Evolutionary conservation across 2,888 invertebrate species (phyloP), one percentile per base, ranked within the genome.

Genomic region (Fabriciana adippe): DNA sequence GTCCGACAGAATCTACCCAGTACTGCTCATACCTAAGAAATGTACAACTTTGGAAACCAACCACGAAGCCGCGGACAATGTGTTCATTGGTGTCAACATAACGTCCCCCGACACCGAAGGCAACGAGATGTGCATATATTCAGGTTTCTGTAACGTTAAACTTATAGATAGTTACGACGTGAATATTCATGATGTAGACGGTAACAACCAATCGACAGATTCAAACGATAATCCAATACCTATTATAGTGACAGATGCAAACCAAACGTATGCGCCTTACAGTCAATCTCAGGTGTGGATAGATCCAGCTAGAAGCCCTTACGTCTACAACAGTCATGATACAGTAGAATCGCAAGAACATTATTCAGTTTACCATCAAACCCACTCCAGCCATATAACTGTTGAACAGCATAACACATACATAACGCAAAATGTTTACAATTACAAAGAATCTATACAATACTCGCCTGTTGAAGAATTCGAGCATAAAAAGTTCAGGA

Each of bases 251-350:
- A 75, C 78, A 1, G 87, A 86, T 35, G 72, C 77, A 3, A 81
- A 77, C 48, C 82, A 81, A 66, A 54, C 76, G 2, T 79, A 75
- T 55, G 76, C 79, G 6, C 64, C 79, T 0, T 82, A 81, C 72
- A 85, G 76, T 56, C 87, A 88, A 69, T 85, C 86, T 3, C 83
- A 87, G 65, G 88, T 90, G 0, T 90, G 91, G 90, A 90, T 90
- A 48, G 90, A 91, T 55, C 89, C 90, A 0, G 76, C 80, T 0
- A 78, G 84, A 41, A 90, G 89, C 64, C 91, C 91, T 0, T 86
- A 79, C 73, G 87, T 89, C 0, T 90, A 90, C 66, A 90, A 89
- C 59, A 79, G 77, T 47, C 88, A 81, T 73, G 81, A 85, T 11
- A 72, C 77, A 2, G 69, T 75, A 0, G 79, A 78, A 41, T 72